Percentiles rank a stretch among this genome's conserved stretches.
phyloP scores from a whole-genome alignment of 2,888 invertebrate species.

The Parascotia fuliginaria region DNA sequence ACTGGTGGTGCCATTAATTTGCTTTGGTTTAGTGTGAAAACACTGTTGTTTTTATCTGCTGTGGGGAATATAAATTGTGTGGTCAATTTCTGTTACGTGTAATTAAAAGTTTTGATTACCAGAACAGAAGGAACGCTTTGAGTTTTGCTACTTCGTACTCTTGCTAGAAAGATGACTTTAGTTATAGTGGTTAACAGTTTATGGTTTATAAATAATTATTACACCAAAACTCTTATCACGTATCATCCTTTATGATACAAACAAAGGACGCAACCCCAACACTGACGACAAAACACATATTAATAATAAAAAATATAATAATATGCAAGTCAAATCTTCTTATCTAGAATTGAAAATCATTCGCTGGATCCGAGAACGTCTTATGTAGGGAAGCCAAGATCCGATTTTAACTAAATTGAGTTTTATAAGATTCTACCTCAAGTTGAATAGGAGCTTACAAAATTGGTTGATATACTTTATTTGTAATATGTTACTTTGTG shows the following conservation, averaged over 20 bases:
- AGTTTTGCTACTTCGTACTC: too few species aligned
- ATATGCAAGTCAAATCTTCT: slow-evolving; percentile 63
- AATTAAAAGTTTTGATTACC: too few species aligned
- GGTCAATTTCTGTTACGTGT: too few species aligned
- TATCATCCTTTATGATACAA: slow-evolving; percentile 14
- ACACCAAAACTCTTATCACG: slow-evolving; percentile 15
- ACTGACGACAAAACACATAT: slow-evolving; percentile 36
- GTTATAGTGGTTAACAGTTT: too few species aligned
- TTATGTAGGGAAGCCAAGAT: slow-evolving; percentile 58
- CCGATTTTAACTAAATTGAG: slow-evolving; percentile 73
- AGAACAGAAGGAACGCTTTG: too few species aligned
- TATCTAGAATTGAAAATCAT: slow-evolving; percentile 75
- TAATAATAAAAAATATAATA: slow-evolving; percentile 56
- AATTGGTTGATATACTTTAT: slow-evolving; percentile 34
- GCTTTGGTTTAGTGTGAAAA: not conserved
- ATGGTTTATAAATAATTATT: too few species aligned
- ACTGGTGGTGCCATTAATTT: not conserved
- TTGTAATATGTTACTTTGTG: slow-evolving; percentile 21
- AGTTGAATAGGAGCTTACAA: slow-evolving; percentile 39
- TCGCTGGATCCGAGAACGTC: slow-evolving; percentile 54
- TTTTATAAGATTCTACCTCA: slow-evolving; percentile 62
- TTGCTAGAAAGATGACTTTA: too few species aligned
- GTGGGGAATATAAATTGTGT: too few species aligned
- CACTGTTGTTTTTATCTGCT: not conserved
- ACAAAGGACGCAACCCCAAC: slow-evolving; percentile 7